phyloP scores from a whole-genome alignment of 1,140 invertebrate genomes.

The Zaprionus taronus region DNA sequence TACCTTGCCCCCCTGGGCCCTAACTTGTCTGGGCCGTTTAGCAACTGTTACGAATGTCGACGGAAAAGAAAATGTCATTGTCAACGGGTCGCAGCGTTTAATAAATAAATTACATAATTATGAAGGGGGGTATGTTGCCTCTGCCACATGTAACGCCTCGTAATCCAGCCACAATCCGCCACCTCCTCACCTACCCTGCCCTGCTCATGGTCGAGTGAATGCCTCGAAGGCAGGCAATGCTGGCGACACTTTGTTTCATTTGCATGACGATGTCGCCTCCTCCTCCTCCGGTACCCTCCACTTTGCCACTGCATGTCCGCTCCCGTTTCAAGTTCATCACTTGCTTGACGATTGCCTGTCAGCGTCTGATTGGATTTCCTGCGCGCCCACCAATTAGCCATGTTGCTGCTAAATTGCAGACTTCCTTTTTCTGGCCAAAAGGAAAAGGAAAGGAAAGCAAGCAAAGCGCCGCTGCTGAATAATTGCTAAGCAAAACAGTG shows the following conservation, averaged over 20 bases:
- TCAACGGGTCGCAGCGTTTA: conserved; percentile 53
- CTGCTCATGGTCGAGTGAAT: conserved; percentile 27
- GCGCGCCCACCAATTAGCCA: conserved; percentile 44
- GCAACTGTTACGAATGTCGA: conserved; percentile 44
- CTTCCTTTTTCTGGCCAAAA: conserved; percentile 39
- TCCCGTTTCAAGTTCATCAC: conserved; percentile 34
- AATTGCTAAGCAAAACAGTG: conserved; percentile 13
- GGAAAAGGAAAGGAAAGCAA: conserved; percentile 49
- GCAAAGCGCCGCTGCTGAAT: conserved; percentile 3
- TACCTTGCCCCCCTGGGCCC: neutral
- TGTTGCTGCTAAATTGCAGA: conserved; percentile 30
- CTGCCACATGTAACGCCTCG: conserved; percentile 40
- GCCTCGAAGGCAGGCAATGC: conserved; percentile 6
- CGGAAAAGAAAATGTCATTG: conserved; percentile 52
- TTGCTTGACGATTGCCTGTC: conserved; percentile 38
- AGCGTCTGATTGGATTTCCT: conserved; percentile 46
- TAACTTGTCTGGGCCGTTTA: conserved; percentile 15
- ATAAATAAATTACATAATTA: conserved; percentile 49
- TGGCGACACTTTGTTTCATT: conserved; percentile 8
- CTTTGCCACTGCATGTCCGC: neutral
- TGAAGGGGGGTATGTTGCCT: neutral
- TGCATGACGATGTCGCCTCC: neutral
- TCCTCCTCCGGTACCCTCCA: neutral
- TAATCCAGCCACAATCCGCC: neutral
- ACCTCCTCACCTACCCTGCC: neutral